Evolutionary conservation across 2,797 vertebrate genomes (phyloP).

Genomic region (Etheostoma perlongum): DNA sequence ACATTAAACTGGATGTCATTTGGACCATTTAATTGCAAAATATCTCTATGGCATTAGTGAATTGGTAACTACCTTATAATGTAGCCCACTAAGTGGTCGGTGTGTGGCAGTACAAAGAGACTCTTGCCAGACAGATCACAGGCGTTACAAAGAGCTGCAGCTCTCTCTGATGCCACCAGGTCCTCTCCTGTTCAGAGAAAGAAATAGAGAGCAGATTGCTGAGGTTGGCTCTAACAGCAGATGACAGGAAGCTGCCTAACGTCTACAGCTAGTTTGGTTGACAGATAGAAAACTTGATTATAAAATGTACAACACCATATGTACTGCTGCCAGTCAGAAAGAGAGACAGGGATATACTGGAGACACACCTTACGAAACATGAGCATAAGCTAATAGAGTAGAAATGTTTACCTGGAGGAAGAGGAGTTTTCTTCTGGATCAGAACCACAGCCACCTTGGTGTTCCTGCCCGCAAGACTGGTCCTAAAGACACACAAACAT

Average conservation of each 20-base stretch:
- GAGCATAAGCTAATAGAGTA: not conserved
- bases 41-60: not conserved
- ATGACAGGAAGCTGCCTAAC: not conserved
- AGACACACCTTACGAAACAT: not conserved
- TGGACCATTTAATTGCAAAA: not conserved
- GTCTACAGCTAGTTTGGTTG: not conserved
- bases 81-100: conserved; percentile 97
- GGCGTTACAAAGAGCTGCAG: conserved; percentile 91
- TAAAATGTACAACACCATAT: not conserved
- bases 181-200: conserved; percentile 91
- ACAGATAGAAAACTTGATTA: not conserved
- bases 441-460: conserved; percentile 98
- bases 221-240: not conserved
- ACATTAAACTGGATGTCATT: not conserved
- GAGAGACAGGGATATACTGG: not conserved
- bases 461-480: conserved; percentile 97
- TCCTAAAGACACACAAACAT: conserved; percentile 78
- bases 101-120: conserved; percentile 96
- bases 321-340: not conserved
- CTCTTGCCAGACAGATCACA: conserved; percentile 98
- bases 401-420: conserved; percentile 92
- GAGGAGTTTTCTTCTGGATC: conserved; percentile 98
- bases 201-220: not conserved
- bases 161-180: conserved; percentile 95
- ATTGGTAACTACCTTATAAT: conserved; percentile 91